Percentiles rank a stretch among this genome's conserved stretches.
Conservation (phyloP, 2,888 invertebrate species). For the Drosophila falleni region DNA sequence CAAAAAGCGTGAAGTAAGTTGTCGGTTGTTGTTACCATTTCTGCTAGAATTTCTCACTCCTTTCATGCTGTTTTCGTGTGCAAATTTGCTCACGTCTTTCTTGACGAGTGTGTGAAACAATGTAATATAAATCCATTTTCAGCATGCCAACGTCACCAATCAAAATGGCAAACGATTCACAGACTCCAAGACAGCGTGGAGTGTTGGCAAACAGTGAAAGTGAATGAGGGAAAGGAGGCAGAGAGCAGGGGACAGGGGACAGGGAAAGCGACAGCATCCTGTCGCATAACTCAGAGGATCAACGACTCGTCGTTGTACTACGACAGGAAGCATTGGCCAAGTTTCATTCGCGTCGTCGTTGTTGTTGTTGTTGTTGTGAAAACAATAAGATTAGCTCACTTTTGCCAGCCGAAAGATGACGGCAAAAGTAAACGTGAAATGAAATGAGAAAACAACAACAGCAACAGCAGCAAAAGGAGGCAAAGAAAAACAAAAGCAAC, state of each 20-base stretch:
- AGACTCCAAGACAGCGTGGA: conserved; percentile 58
- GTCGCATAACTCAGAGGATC: conserved; percentile 80
- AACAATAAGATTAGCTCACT: conserved; percentile 82
- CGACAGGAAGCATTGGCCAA: conserved; percentile 24
- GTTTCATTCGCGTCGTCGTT: conserved; percentile 53
- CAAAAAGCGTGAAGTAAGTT: conserved; percentile 46
- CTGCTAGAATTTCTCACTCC: conserved; percentile 3
- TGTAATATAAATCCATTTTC: conserved; percentile 84
- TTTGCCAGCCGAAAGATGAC: conserved; percentile 51
- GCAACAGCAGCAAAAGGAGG: conserved; percentile 16
- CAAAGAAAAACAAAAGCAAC: conserved; percentile 72
- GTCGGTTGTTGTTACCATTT: conserved; percentile 50
- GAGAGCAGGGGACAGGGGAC: neutral
- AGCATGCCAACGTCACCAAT: conserved; percentile 77
- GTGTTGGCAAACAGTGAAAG: conserved; percentile 63
- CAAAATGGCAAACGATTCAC: conserved; percentile 77
- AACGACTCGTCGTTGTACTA: conserved; percentile 51
- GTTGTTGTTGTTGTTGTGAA: conserved; percentile 70
- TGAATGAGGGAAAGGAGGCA: neutral
- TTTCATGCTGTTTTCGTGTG: conserved; percentile 5
- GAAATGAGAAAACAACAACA: conserved; percentile 71
- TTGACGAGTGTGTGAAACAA: conserved; percentile 71
- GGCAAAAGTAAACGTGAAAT: conserved; percentile 70
- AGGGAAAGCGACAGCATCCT: conserved; percentile 26
- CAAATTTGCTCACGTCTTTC: conserved; percentile 65